phyloP scores from a whole-genome alignment of 1,140 invertebrate genomes.

The Lepidurus apus region DNA sequence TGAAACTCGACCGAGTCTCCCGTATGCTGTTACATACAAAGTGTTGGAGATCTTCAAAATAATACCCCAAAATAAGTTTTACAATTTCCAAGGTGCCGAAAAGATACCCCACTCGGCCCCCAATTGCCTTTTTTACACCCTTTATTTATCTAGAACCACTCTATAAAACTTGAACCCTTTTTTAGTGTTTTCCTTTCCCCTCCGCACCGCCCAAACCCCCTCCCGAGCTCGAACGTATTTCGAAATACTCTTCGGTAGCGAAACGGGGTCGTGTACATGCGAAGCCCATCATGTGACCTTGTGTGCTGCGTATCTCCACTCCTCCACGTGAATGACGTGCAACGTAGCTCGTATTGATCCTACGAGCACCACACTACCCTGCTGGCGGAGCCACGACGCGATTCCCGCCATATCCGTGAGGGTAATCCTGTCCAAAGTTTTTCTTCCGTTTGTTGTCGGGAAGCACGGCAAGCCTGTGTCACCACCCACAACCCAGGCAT shows the following conservation, averaged over 20 bases:
- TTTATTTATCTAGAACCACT: too few relatives aligned
- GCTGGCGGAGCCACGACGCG: not conserved
- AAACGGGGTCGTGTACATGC: not conserved
- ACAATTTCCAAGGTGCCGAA: too few relatives aligned
- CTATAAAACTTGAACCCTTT: not conserved
- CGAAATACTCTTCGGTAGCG: not conserved
- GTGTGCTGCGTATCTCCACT: slow-evolving; percentile 8
- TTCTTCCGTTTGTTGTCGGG: not conserved
- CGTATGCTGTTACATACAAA: too few relatives aligned
- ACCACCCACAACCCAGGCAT: not conserved
- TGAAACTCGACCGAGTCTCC: too few relatives aligned
- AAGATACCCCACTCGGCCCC: too few relatives aligned
- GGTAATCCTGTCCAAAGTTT: not conserved
- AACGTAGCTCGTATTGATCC: slow-evolving; percentile 11
- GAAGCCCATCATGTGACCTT: not conserved
- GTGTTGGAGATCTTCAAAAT: too few relatives aligned
- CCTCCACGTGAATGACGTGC: slow-evolving; percentile 7
- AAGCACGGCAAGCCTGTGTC: not conserved
- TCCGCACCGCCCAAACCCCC: not conserved
- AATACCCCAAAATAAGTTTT: too few relatives aligned
- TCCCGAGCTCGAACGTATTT: too few relatives aligned
- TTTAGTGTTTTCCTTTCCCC: not conserved
- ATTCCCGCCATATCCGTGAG: not conserved
- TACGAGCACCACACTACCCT: not conserved
- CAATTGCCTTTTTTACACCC: too few relatives aligned